These are phyloP conservation scores for Perca schrenkii DNA, from an alignment of 2,113 vertebrate genomes.

Conservation along the genomic window DNA sequence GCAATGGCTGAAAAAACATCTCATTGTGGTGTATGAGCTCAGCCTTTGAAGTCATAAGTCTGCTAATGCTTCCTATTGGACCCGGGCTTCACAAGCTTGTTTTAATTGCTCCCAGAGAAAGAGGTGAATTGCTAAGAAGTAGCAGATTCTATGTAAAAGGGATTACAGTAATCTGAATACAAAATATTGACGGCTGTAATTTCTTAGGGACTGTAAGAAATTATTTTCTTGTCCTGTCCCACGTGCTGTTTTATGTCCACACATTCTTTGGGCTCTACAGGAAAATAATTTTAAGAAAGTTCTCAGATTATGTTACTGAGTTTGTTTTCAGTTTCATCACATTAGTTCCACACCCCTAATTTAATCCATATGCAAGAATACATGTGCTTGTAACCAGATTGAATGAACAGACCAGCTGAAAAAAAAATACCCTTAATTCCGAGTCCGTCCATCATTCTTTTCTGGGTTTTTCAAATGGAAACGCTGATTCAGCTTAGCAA, in stretches of 20 bases:
- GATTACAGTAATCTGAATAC: slow-evolving; percentile 69
- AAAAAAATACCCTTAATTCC: not conserved
- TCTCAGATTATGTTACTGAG: slow-evolving; percentile 10
- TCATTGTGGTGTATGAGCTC: slow-evolving; percentile 61
- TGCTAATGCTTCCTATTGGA: slow-evolving; percentile 75
- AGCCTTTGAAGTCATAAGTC: slow-evolving; percentile 78
- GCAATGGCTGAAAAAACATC: slow-evolving; percentile 59
- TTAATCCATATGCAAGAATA: slow-evolving; percentile 10
- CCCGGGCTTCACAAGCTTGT: slow-evolving; percentile 59
- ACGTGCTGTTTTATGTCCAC: not conserved
- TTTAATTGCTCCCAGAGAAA: slow-evolving; percentile 84
- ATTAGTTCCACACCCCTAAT: slow-evolving; percentile 1
- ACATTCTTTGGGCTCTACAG: slow-evolving; percentile 10
- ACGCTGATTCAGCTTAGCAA: no score
- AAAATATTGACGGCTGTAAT: slow-evolving; percentile 62
- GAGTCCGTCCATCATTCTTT: no score
- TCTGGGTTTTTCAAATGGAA: no score
- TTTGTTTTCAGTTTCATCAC: slow-evolving; percentile 18
- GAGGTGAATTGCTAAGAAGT: slow-evolving; percentile 67
- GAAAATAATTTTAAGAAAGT: not conserved
- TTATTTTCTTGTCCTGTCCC: not conserved
- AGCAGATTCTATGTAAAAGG: slow-evolving; percentile 64
- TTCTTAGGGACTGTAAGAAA: slow-evolving; percentile 37
- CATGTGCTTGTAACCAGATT: not conserved
- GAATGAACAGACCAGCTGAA: not conserved